Conservation (phyloP, 2,888 invertebrate genomes). For the Eulithis testata region DNA sequence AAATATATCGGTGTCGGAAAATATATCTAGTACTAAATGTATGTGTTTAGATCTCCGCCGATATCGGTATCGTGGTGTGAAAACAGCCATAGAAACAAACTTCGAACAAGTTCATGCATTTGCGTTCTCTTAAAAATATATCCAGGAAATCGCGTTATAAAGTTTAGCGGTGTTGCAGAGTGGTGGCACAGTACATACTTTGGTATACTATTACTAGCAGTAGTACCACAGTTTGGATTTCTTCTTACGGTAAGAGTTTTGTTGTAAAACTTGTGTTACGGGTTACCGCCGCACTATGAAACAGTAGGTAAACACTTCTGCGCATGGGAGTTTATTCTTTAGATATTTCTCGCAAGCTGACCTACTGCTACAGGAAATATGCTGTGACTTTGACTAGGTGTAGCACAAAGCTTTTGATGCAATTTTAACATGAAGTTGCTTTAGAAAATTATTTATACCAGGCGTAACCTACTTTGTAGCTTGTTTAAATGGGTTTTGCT, state of each 20-base stretch:
- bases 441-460: constrained; percentile 47
- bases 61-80: too few species aligned
- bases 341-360: background rate
- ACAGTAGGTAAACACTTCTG: background rate
- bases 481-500: constrained; percentile 43
- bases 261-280: background rate
- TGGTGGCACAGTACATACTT: constrained; percentile 25
- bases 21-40: too few species aligned
- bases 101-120: constrained; percentile 37
- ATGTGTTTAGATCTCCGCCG: too few species aligned
- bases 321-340: background rate
- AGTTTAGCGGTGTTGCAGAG: constrained; percentile 42
- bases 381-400: constrained; percentile 40
- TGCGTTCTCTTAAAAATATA: constrained; percentile 41
- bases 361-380: constrained; percentile 4
- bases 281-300: background rate
- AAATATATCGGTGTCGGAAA: too few species aligned
- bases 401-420: constrained; percentile 53
- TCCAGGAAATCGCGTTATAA: constrained; percentile 48
- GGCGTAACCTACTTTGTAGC: constrained; percentile 48
- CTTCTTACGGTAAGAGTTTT: background rate
- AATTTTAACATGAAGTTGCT: constrained; percentile 49
- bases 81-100: constrained; percentile 19
- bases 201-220: constrained; percentile 3
- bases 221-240: background rate